phyloP scores from a whole-genome alignment of 2,888 invertebrate genomes.

The Eristalis intricaria region DNA sequence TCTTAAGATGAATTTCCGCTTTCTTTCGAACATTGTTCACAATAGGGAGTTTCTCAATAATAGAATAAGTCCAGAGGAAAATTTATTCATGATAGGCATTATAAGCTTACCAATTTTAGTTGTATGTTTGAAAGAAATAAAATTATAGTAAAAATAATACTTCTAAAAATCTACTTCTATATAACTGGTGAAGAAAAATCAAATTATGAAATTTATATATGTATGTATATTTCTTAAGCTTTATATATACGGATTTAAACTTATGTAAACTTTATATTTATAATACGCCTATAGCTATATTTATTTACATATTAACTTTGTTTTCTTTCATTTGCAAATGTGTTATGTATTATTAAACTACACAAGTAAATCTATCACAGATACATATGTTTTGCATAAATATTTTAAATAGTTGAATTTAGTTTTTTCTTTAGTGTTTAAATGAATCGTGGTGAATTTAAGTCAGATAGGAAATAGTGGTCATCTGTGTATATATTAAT shows the following conservation, averaged over 20 bases:
- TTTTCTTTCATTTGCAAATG: neutral
- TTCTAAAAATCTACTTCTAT: too few relatives aligned
- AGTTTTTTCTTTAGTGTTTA: neutral
- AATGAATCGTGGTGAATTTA: neutral
- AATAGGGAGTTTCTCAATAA: too few relatives aligned
- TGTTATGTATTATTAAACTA: neutral
- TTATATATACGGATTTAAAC: neutral
- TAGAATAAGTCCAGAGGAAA: too few relatives aligned
- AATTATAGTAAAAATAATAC: too few relatives aligned
- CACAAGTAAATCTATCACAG: slow-evolving; percentile 56
- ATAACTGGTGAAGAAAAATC: neutral
- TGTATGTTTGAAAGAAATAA: too few relatives aligned
- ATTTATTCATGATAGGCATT: too few relatives aligned
- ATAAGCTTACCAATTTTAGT: too few relatives aligned
- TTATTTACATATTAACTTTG: neutral
- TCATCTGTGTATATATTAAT: neutral
- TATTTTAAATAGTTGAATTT: slow-evolving; percentile 1
- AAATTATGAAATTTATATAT: neutral
- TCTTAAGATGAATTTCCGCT: too few relatives aligned
- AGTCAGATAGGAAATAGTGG: neutral
- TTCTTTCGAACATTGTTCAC: too few relatives aligned
- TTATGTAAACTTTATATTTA: neutral
- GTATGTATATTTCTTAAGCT: neutral
- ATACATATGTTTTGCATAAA: slow-evolving; percentile 46
- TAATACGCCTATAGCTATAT: neutral